Evolutionary conservation across 2,113 vertebrate genomes (phyloP).

Genomic region (Pipra filicauda): DNA sequence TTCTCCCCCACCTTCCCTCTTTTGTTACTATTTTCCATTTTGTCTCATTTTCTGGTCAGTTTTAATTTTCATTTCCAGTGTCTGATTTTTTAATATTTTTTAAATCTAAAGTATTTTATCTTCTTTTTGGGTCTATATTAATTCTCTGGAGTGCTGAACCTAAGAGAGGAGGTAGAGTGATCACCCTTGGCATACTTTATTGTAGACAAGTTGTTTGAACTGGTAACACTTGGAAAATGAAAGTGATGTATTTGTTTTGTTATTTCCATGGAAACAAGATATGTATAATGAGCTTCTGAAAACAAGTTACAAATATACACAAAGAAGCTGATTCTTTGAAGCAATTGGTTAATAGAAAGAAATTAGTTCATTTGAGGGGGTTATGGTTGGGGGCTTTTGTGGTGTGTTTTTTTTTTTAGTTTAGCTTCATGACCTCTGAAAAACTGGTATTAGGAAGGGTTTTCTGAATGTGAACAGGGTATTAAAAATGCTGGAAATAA

Average conservation of each 20-base stretch:
- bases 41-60: background rate
- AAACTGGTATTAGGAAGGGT: background rate
- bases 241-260: conserved; percentile 27
- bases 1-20: background rate
- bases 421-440: background rate
- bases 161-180: background rate
- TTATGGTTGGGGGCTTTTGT: background rate
- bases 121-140: background rate
- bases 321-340: background rate
- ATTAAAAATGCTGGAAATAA: background rate
- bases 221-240: conserved; percentile 26
- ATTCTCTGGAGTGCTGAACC: background rate
- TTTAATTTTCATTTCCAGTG: background rate
- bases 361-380: background rate
- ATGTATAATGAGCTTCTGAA: conserved; percentile 27
- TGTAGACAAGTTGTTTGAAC: conserved; percentile 30
- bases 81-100: background rate
- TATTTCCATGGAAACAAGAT: conserved; percentile 13
- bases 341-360: background rate
- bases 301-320: background rate
- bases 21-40: background rate
- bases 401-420: background rate
- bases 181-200: background rate
- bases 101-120: background rate
- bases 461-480: background rate